Base-by-base conservation (phyloP, 2,888 invertebrate species). In the Stenolophus ochropezus region DNA sequence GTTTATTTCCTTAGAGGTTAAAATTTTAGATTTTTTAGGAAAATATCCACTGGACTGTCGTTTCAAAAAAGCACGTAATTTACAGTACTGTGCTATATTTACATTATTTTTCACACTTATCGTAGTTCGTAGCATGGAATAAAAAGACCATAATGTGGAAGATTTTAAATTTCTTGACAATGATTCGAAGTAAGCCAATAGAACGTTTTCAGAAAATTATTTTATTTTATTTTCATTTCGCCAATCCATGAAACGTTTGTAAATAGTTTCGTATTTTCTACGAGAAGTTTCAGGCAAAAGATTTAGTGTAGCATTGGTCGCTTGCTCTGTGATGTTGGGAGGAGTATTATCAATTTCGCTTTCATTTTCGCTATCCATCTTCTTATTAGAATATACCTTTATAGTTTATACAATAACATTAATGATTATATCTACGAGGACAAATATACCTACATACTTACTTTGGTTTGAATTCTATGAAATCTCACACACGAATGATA, bases 121-220 rank as follows among this genome's bases (percentile, higher is more conserved):
- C 25, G 80, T 65, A 33, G 42, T 42, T 58, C 61, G 76, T n/a
- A 47, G 16, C 81, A 81, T 82, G 69, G 77, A 82, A 65, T 77
- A 82, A 33, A 49, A 33, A 25, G 77, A 27, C 65, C 76, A 82
- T 14, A 33, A 27, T 25, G 69, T 25, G 18, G 69, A 69, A 2
- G 69, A 27, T 16, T 69, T 69, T 69, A 69, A 69, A 4, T 25
- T 27, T 69, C 6, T 69, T 27, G 69, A 69, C 23, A 69, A 2
- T 18, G 6, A n/a, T 8, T n/a, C 27, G 16, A 69, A 3, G 16
- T 69, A 69, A 11, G 27, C 69, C 11, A 69, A 3, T 11, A 69
- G 4, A 6, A 69, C 69, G n/a, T 69, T 69, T 27, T 69, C 33
- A 27, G 69, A 69, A 27, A 69, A 69, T 25, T 25, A 69, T 11